Evolutionary conservation across 1,140 invertebrate species (phyloP).

Genomic region (Dinoponera quadriceps): DNA sequence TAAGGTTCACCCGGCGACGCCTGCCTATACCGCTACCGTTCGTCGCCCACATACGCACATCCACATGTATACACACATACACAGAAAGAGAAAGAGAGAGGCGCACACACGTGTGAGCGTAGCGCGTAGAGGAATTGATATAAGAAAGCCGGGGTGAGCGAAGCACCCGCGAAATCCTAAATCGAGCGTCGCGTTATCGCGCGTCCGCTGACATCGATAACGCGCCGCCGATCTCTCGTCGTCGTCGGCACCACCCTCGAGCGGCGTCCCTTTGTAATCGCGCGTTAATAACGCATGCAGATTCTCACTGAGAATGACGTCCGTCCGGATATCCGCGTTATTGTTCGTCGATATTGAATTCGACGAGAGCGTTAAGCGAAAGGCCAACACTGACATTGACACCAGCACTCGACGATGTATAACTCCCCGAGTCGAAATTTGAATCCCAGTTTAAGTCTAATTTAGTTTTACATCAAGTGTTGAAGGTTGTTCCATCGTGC

Average conservation of each 20-base stretch:
- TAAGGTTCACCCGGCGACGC: conserved; percentile 84
- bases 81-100: background rate
- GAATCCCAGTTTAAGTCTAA: too few species aligned
- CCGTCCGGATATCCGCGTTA: too few species aligned
- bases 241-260: conserved; percentile 1
- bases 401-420: too few species aligned
- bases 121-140: conserved; percentile 63
- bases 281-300: background rate
- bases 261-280: background rate
- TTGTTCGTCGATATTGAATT: too few species aligned
- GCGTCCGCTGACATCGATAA: conserved; percentile 37
- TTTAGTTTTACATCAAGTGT: too few species aligned
- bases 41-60: conserved; percentile 32
- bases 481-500: too few species aligned
- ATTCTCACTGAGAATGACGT: background rate
- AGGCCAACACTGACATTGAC: too few species aligned
- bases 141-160: conserved; percentile 63
- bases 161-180: conserved; percentile 35
- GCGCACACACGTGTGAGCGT: conserved; percentile 73
- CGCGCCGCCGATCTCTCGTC: conserved; percentile 16
- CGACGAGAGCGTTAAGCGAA: too few species aligned
- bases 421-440: too few species aligned
- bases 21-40: conserved; percentile 74
- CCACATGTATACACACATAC: background rate
- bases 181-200: conserved; percentile 53